Evolutionary conservation across 2,797 vertebrate genomes (phyloP), one percentile per base, ranked within the genome.

Genomic region (Cottoperca gobio): DNA sequence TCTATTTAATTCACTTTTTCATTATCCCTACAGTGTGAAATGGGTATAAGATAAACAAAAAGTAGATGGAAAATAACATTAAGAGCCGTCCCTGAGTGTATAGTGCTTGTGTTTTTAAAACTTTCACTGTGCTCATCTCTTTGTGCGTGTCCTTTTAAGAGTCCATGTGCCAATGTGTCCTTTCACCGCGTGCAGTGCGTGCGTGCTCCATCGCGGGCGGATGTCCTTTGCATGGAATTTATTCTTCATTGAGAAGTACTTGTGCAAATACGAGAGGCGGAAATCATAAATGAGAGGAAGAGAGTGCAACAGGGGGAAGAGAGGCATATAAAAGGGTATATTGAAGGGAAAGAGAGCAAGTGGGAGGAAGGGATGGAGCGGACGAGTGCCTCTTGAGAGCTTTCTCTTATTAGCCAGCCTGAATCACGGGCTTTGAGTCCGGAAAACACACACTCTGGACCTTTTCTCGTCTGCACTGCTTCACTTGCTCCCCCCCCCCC

Each of bases 201-300:
- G 16, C 72, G 70, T 85, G 90, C 83, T 86, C 75, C 31, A 61
- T 33, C 1, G 39, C 35, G 19, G 68, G 68, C 78, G 73, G 89
- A 88, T 90, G 89, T 92, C 79, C 89, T 91, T 90, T 91, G 73
- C 81, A 70, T 83, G 77, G 88, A 88, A 91, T 91, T 86, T 88
- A 86, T 88, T 91, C 90, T 94, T 92, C 90, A 91, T 87, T 87
- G 90, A 91, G 89, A 88, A 92, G 85, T 91, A 91, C 92, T 93
- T 91, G 87, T 91, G 84, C 89, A 94, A 93, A 94, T 88, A 91
- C 71, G 33, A 91, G 89, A 84, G 73, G 85, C 63, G 88, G 91
- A 89, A 91, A 88, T 88, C 79, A 86, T 90, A 90, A 91, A 89
- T 86, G 87, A 88, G 79, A 87, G 89, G 84, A 81, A 83, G 88